Conservation (phyloP, 1,140 invertebrate species). For the Pygmarrhopalites habei region DNA sequence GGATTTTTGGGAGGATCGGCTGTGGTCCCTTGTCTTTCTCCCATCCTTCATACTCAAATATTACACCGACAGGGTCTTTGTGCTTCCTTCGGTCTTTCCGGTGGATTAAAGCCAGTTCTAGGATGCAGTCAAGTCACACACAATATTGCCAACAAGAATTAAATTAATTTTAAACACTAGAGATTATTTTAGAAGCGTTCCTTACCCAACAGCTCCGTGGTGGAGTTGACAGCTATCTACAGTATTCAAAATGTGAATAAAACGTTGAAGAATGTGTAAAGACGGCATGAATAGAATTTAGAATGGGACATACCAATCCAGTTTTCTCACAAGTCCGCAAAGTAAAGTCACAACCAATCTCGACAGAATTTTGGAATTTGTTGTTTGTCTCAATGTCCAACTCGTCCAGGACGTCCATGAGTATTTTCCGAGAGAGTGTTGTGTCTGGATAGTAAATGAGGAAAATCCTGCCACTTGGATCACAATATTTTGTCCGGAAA, state of each 20-base stretch:
- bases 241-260: too few relatives aligned
- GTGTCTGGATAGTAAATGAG: conserved; percentile 7
- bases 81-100: background rate
- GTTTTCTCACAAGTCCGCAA: background rate
- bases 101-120: conserved; percentile 15
- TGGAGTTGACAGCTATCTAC: too few relatives aligned
- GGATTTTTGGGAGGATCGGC: background rate
- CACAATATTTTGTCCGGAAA: background rate
- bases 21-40: background rate
- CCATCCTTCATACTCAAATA: conserved; percentile 14
- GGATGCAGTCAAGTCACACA: background rate
- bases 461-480: conserved; percentile 4
- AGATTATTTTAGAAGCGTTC: too few relatives aligned
- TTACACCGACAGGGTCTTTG: conserved; percentile 7
- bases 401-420: background rate
- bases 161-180: too few relatives aligned
- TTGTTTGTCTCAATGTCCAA: conserved; percentile 5
- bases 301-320: background rate
- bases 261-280: too few relatives aligned
- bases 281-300: too few relatives aligned
- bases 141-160: background rate
- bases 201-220: too few relatives aligned
- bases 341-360: background rate
- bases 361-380: background rate
- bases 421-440: background rate